Percentiles rank a stretch among this genome's conserved stretches.
Conservation (phyloP, 37 sponge, comb jelly and placozoan species). For the Beroe ovata region DNA sequence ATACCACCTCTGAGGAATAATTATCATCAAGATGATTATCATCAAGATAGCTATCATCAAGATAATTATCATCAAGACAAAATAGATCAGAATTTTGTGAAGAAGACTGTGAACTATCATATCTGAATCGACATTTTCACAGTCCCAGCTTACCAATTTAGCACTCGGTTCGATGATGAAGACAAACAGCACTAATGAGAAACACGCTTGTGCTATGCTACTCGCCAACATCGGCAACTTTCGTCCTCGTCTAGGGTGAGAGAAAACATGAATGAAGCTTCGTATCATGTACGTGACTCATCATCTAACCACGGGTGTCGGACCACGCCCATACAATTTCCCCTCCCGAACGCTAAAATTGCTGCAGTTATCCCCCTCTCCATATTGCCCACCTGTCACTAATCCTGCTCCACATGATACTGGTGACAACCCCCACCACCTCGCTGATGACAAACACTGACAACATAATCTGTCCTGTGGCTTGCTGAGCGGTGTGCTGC, state of each 20-base stretch:
- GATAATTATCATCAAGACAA: no score
- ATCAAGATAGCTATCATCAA: no score
- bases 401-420: background rate
- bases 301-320: no score
- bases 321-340: no score
- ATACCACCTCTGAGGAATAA: conserved; percentile 22
- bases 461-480: background rate
- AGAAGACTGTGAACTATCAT: no score
- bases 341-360: no score
- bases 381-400: conserved; percentile 28
- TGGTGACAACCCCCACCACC: conserved; percentile 3
- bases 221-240: conserved; percentile 54
- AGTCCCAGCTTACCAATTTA: background rate
- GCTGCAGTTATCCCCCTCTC: no score
- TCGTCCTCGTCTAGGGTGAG: background rate
- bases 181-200: conserved; percentile 3
- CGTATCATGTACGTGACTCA: no score
- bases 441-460: background rate
- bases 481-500: background rate
- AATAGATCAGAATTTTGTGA: no score
- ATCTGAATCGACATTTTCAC: no score
- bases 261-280: no score
- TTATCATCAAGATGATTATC: no score
- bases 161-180: background rate
- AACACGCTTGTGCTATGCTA: background rate